Evolutionary conservation across 2,888 invertebrate genomes (phyloP), one percentile per base, ranked within the genome.

Genomic region (Dione juno): DNA sequence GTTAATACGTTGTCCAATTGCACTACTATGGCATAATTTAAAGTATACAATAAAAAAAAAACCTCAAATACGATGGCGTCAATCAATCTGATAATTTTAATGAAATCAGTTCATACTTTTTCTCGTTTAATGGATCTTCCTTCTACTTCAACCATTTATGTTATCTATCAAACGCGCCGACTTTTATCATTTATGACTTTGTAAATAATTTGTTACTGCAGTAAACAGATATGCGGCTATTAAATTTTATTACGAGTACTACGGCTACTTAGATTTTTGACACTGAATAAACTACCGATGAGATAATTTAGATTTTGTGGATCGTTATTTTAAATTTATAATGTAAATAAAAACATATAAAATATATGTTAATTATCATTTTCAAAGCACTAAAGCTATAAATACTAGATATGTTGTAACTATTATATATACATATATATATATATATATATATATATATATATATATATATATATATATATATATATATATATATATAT

Each of bases 161-260:
- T 43, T 59, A 64, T 64, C 68, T 66, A 69, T 71, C 64, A 67
- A 71, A 73, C 64, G 59, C 59, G 21, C 59, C 72, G 69, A 58
- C 58, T 67, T 65, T 66, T 69, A 73, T 73, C 73, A n/a, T 40
- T 28, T 50, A 53, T 19, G 69, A n/a, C 45, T 63, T 48, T 45
- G 69, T 69, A 66, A 69, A 71, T 73, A 71, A 73, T 73, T 69
- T 69, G 69, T 41, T 69, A 37, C 43, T 11, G 58, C 52, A 21
- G 64, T 40, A 52, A 52, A 64, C 19, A 64, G 35, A 50, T 40
- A 37, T 40, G n/a, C 13, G 13, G 37, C 48, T 58, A 59, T 64
- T 70, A 54, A 70, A 59, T 59, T 69, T 21, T 61, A 64, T 50
- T 45, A 66, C n/a, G n/a, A n/a, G n/a, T n/a, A n/a, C 16, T 37